Evolutionary conservation across 2,113 vertebrate genomes (phyloP).

Genomic region (Cygnus atratus): DNA sequence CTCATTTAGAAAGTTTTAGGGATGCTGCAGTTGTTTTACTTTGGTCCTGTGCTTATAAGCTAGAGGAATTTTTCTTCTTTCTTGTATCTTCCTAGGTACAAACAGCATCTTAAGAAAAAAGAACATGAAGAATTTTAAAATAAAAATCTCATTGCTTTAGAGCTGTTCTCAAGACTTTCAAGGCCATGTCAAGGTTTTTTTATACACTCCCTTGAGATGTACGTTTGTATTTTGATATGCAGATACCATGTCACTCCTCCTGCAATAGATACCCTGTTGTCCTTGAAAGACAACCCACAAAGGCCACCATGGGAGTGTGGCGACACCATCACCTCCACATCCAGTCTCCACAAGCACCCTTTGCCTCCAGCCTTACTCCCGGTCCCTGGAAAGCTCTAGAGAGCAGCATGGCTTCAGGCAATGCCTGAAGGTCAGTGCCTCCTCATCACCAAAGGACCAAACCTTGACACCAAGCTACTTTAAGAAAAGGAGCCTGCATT

Average conservation of each 20-base stretch:
- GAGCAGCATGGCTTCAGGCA: not conserved
- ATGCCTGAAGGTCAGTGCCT: not conserved
- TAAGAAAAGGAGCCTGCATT: not conserved
- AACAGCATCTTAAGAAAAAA: not conserved
- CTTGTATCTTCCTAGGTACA: not conserved
- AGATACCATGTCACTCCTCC: not conserved
- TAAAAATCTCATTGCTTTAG: not conserved
- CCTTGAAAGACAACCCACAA: not conserved
- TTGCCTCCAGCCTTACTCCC: not conserved
- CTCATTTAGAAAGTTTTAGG: not conserved
- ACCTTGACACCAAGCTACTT: not conserved
- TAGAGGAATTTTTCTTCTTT: not conserved
- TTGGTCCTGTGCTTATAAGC: not conserved
- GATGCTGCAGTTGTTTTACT: not conserved
- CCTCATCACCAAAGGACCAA: not conserved
- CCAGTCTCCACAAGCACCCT: not conserved
- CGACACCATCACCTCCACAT: not conserved
- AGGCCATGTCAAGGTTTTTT: not conserved
- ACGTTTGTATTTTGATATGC: not conserved
- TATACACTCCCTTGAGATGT: not conserved
- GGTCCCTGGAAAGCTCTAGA: not conserved
- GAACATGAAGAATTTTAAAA: not conserved
- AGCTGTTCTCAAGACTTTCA: not conserved
- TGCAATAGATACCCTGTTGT: not conserved
- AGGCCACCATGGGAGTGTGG: rapidly evolving